Percentiles rank a stretch among this genome's conserved stretches.
These are phyloP conservation scores for Drosophila histrio DNA, from an alignment of 2,888 invertebrate genomes.

Conservation along the genomic window DNA sequence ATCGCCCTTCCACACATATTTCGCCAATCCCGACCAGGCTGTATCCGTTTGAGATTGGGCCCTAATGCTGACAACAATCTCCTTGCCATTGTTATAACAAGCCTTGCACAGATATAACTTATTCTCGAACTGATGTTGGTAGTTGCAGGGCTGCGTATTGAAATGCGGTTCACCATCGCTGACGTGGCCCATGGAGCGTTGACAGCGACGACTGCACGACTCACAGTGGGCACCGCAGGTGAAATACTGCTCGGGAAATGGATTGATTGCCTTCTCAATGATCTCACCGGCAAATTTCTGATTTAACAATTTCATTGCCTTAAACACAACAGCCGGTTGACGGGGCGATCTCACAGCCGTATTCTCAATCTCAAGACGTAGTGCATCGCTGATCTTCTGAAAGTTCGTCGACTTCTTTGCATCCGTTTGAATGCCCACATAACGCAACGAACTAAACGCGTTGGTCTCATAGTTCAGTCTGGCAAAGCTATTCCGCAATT, in stretches of 20 bases:
- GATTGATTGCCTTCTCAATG: constrained; percentile 86
- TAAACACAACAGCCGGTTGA: constrained; percentile 88
- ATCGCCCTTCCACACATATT: constrained; percentile 91
- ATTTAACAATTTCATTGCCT: constrained; percentile 89
- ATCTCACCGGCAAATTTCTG: constrained; percentile 90
- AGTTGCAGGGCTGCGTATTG: constrained; percentile 85
- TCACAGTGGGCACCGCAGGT: constrained; percentile 90
- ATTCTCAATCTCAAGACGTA: constrained; percentile 88
- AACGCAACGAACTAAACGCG: constrained; percentile 89
- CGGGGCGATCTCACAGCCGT: constrained; percentile 89
- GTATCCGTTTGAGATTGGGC: constrained; percentile 81
- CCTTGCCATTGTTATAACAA: constrained; percentile 86
- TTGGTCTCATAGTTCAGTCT: constrained; percentile 87
- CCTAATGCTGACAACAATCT: constrained; percentile 80
- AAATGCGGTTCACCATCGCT: constrained; percentile 87
- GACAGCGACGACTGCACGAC: constrained; percentile 88
- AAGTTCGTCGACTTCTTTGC: constrained; percentile 86
- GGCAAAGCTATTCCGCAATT: constrained; percentile 87
- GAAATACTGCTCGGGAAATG: constrained; percentile 92
- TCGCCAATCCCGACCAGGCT: constrained; percentile 89
- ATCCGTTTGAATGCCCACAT: constrained; percentile 87
- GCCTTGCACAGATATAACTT: constrained; percentile 87
- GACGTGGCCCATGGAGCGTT: constrained; percentile 88
- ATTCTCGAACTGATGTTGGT: constrained; percentile 91
- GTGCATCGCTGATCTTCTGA: constrained; percentile 85